Conservation (phyloP, 2,797 vertebrate genomes). For the Gadopsis marmoratus region DNA sequence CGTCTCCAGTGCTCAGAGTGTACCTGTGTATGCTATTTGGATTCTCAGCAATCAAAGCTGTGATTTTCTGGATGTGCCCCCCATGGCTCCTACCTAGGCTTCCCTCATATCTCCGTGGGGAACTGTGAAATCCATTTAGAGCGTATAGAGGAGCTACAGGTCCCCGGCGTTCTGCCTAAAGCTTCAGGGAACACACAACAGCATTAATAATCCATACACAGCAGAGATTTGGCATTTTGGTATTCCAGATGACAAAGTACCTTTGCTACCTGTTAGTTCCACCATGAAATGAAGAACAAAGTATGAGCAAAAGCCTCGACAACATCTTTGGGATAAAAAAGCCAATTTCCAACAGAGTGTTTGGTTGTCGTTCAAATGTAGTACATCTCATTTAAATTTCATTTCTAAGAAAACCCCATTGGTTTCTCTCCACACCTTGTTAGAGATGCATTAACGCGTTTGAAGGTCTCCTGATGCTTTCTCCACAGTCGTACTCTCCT, state of each 20-base stretch:
- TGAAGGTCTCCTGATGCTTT: constrained; percentile 33
- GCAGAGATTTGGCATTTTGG: constrained; percentile 46
- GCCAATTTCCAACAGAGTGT: constrained; percentile 13
- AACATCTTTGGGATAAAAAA: constrained; percentile 38
- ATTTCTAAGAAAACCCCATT: background rate
- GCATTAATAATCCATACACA: constrained; percentile 59
- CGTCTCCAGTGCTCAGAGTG: constrained; percentile 34
- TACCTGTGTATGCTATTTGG: constrained; percentile 57
- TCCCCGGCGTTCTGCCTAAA: constrained; percentile 52
- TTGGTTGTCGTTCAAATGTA: constrained; percentile 28
- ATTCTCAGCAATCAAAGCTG: constrained; percentile 63
- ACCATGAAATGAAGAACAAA: constrained; percentile 61
- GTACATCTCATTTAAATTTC: constrained; percentile 23
- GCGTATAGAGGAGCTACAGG: constrained; percentile 58
- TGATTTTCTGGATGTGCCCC: constrained; percentile 69
- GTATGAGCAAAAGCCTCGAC: constrained; percentile 31
- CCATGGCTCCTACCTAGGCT: constrained; percentile 53
- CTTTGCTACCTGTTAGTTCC: constrained; percentile 61
- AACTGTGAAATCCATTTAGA: constrained; percentile 74
- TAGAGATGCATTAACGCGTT: constrained; percentile 38
- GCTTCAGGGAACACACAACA: constrained; percentile 57
- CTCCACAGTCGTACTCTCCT: background rate
- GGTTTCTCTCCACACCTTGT: constrained; percentile 34
- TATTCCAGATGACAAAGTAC: constrained; percentile 61
- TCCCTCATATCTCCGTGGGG: constrained; percentile 63